Percentiles rank a stretch among this genome's conserved stretches.
phyloP scores from a whole-genome alignment of 2,797 vertebrate genomes.

The Philypnodon macrostomus region DNA sequence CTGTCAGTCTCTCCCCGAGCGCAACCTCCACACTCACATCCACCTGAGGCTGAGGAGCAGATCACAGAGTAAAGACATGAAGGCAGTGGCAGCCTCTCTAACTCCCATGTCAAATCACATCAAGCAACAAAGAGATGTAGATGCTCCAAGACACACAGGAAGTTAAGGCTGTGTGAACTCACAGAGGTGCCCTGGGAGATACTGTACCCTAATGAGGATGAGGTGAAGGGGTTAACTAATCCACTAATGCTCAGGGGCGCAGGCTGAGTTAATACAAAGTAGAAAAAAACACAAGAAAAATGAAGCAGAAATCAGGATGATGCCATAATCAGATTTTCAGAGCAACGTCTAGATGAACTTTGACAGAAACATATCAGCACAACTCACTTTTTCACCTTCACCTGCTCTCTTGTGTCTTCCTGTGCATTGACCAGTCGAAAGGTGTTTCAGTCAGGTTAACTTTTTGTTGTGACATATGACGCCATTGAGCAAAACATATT shows the following conservation, averaged over 20 bases:
- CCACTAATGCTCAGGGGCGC: neutral
- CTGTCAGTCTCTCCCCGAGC: slow-evolving; percentile 23
- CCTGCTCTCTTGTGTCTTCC: too few species aligned
- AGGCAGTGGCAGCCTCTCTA: slow-evolving; percentile 35
- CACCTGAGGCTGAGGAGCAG: slow-evolving; percentile 1
- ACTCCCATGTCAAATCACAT: slow-evolving; percentile 44
- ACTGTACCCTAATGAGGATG: slow-evolving; percentile 33
- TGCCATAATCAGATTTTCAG: slow-evolving; percentile 3
- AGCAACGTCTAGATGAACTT: neutral
- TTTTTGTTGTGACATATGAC: too few species aligned
- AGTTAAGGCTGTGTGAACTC: slow-evolving; percentile 13
- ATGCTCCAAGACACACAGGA: slow-evolving; percentile 21
- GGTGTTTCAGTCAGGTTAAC: too few species aligned
- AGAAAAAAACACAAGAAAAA: neutral
- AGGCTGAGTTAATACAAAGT: slow-evolving; percentile 1
- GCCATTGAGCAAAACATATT: too few species aligned
- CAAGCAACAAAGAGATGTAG: slow-evolving; percentile 15
- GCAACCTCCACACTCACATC: neutral
- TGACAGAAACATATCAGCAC: neutral
- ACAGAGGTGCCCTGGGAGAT: slow-evolving; percentile 4
- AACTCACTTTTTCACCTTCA: too few species aligned
- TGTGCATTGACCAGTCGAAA: too few species aligned
- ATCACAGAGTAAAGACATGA: slow-evolving; percentile 33
- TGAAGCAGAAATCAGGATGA: neutral
- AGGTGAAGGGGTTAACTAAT: slow-evolving; percentile 35